Base-by-base conservation (phyloP, 2,888 invertebrate genomes). In the Cheilosia variabilis region DNA sequence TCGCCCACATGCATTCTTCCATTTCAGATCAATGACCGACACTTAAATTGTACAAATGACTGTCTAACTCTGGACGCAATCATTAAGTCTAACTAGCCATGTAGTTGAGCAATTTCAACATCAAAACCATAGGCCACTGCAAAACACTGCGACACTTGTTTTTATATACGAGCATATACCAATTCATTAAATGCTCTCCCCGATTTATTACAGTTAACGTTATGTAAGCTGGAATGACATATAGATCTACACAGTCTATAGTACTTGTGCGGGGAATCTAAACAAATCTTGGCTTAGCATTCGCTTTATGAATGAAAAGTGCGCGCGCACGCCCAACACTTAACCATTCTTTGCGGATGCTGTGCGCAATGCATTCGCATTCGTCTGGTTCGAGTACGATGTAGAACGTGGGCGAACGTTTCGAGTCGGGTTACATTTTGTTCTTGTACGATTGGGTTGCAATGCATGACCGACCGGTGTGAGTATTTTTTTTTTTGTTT, bases 281-380 rank as follows among this genome's bases (percentile, higher is more conserved):
- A 78, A 45, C 73, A 83, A 73, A 68, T 83, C 72, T 72, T 50
- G 27, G 24, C 41, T 55, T 34, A 22, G 55, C 62, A 55, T 22
- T 71, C 37, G 62, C 34, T 52, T 75, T 65, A 83, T 83, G 83
- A 83, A 83, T 83, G 79, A 83, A 83, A 79, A 73, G 68, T 73
- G 50, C 66, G 68, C 68, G 79, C 79, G 83, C 57, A 69, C 73
- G 79, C 68, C 83, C 83, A 83, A 83, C 66, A 72, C 65, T 71
- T 60, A 68, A 55, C 43, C 58, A 55, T 62, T 77, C 65, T 50
- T 71, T 65, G 82, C 78, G 77, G 82, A 78, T 78, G 65, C 82
- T 82, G 82, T 58, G 52, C 52, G 52, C 52, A 81, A 71, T 76
- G 77, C 43, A 65, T 71, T 82, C 45, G 53, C 69, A 71, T 71